Evolutionary conservation across 2,113 vertebrate species (phyloP).

Genomic region (Bungarus multicinctus): DNA sequence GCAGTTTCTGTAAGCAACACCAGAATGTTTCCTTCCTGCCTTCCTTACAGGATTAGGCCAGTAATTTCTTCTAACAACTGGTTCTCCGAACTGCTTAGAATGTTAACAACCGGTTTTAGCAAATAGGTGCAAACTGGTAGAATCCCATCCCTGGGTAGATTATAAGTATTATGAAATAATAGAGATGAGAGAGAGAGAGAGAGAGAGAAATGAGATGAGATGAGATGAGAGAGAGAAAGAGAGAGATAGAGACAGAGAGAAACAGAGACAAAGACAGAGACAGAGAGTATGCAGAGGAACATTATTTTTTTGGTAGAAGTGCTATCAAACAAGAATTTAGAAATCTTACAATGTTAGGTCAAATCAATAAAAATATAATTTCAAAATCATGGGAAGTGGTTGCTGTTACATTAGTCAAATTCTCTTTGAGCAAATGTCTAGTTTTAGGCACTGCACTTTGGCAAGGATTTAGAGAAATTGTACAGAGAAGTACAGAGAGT

Average conservation of each 20-base stretch:
- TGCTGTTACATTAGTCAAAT: not conserved
- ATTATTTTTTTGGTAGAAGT: not conserved
- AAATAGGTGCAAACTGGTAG: too few species aligned
- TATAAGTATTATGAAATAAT: not conserved
- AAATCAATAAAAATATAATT: not conserved
- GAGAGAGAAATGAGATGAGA: not conserved
- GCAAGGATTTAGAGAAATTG: not conserved
- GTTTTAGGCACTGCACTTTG: not conserved
- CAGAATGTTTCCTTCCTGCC: too few species aligned
- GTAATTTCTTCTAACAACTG: too few species aligned
- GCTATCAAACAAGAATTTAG: not conserved
- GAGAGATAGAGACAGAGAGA: not conserved
- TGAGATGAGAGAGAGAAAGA: not conserved
- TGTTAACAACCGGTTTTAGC: too few species aligned
- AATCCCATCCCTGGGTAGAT: too few species aligned
- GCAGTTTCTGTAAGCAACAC: too few species aligned
- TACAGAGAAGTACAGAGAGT: not conserved
- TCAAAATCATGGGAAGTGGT: not conserved
- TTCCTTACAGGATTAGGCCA: too few species aligned
- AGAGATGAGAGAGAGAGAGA: not conserved
- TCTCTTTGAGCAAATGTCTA: not conserved
- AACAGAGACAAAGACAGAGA: accelerated
- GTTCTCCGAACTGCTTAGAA: too few species aligned
- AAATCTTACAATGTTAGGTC: not conserved
- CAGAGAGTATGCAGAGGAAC: not conserved